These are phyloP conservation scores for Dolichotis patagonum DNA, from an alignment of 2,113 vertebrate species.

Conservation along the genomic window DNA sequence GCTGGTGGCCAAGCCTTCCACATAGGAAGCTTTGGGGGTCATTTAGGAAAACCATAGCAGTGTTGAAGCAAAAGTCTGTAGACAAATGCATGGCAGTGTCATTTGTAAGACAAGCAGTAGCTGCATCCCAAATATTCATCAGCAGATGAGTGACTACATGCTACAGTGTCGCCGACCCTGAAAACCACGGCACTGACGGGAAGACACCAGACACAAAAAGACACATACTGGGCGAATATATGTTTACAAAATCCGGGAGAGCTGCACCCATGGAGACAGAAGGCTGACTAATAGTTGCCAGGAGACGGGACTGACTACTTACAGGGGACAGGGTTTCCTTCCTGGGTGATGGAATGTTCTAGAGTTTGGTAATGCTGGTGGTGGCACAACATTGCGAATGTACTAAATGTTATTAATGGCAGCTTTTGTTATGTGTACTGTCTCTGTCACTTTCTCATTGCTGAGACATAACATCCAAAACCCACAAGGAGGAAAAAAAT, in stretches of 20 bases:
- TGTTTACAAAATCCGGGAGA: neutral
- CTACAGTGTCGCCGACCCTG: neutral
- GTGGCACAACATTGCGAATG: neutral
- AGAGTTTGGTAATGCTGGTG: neutral
- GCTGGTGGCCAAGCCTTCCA: too few relatives aligned
- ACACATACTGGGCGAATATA: neutral
- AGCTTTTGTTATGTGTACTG: neutral
- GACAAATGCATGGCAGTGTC: neutral
- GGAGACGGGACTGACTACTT: neutral
- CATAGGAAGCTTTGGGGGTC: too few relatives aligned
- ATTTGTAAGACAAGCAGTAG: neutral
- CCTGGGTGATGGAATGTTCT: neutral
- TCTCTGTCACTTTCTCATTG: neutral
- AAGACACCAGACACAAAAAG: neutral
- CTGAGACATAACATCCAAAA: too few relatives aligned
- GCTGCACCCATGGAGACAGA: neutral
- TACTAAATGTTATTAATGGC: neutral
- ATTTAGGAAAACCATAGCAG: neutral
- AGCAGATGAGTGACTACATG: neutral
- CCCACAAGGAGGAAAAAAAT: too few relatives aligned
- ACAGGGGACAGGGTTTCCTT: neutral
- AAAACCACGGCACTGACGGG: neutral
- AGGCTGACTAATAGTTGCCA: neutral
- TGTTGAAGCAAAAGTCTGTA: neutral
- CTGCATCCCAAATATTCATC: neutral